Evolutionary conservation across 2,888 invertebrate genomes (phyloP).

Genomic region (Amphipyra tragopoginis): DNA sequence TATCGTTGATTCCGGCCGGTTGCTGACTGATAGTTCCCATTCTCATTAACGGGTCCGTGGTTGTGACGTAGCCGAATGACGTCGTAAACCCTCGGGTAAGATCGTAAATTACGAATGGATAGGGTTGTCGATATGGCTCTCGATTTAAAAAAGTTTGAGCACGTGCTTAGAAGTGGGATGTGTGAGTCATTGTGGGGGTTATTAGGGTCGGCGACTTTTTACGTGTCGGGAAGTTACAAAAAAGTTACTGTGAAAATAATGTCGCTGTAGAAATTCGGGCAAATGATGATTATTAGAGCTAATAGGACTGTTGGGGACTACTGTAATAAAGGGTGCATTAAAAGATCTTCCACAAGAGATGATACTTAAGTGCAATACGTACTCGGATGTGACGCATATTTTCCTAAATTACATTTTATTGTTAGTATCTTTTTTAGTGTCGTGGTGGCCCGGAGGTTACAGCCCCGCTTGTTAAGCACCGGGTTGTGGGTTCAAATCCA

Average conservation of each 20-base stretch:
- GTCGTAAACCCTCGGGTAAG: conserved; percentile 64
- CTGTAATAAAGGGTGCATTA: no score
- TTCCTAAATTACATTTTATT: no score
- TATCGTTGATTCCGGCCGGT: conserved; percentile 72
- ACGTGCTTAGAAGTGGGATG: conserved; percentile 21
- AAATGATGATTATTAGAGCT: not conserved
- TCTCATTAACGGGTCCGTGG: conserved; percentile 76
- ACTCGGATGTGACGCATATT: no score
- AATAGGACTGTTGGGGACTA: not conserved
- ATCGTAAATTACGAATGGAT: conserved; percentile 70
- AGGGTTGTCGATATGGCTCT: conserved; percentile 64
- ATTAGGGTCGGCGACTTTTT: conserved; percentile 20
- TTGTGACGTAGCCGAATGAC: conserved; percentile 64
- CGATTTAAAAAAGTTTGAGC: conserved; percentile 61
- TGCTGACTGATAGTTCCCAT: conserved; percentile 83
- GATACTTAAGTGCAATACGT: no score
- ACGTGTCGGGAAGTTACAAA: not conserved
- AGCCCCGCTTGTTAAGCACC: no score
- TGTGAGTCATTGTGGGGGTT: conserved; percentile 17
- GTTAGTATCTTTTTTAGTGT: no score
- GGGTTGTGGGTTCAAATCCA: no score
- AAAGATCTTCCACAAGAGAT: no score
- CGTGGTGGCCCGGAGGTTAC: no score
- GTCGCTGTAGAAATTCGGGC: not conserved
- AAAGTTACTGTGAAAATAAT: not conserved